These are phyloP conservation scores for Lordiphosa fenestrarum DNA, from an alignment of 2,888 invertebrate genomes.

Conservation along the genomic window DNA sequence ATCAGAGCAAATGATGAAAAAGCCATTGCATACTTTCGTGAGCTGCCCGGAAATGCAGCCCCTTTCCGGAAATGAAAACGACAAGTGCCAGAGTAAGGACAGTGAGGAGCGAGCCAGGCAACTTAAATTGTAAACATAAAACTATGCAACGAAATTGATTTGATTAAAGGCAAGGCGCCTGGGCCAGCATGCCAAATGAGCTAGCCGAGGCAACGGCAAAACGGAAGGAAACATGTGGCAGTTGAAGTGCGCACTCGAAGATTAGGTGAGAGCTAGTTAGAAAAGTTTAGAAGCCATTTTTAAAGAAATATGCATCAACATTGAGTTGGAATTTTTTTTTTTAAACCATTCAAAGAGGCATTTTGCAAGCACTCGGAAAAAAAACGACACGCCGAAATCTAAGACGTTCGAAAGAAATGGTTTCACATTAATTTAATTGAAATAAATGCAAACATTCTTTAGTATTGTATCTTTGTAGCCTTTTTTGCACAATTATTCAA, in stretches of 20 bases:
- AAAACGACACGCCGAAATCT: no score
- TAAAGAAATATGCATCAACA: no score
- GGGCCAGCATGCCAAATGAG: constrained; percentile 67
- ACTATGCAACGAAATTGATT: constrained; percentile 73
- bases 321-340: no score
- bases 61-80: constrained; percentile 45
- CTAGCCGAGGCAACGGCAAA: constrained; percentile 2
- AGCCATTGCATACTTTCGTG: constrained; percentile 71
- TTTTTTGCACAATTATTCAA: no score
- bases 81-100: neutral
- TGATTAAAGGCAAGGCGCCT: constrained; percentile 65
- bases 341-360: no score
- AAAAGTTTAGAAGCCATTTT: neutral
- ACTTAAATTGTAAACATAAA: constrained; percentile 73
- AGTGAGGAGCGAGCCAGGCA: constrained; percentile 37
- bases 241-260: no score
- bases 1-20: constrained; percentile 70
- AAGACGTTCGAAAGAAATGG: no score
- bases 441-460: no score
- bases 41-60: constrained; percentile 61
- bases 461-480: no score
- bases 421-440: no score
- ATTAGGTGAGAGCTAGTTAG: neutral
- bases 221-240: neutral
- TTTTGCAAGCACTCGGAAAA: no score